These are phyloP conservation scores for Syrista parreyssii DNA, from an alignment of 2,888 invertebrate genomes.

Conservation along the genomic window DNA sequence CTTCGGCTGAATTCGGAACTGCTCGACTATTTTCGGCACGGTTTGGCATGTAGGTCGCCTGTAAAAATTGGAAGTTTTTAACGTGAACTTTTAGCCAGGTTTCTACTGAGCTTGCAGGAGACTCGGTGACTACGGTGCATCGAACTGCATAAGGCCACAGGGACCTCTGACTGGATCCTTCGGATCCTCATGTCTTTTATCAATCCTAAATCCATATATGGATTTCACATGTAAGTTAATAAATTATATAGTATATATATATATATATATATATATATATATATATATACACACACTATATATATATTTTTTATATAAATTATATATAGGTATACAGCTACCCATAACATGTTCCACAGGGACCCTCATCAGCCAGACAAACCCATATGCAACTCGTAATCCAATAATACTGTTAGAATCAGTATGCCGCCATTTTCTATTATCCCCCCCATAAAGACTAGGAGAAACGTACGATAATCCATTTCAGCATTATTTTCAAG, in stretches of 20 bases:
- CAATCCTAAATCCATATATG: not conserved
- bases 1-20: not conserved
- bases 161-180: not conserved
- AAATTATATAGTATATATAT: not conserved
- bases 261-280: not conserved
- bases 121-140: not conserved
- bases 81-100: not conserved
- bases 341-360: not conserved
- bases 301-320: not conserved
- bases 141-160: not conserved
- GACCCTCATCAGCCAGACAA: not conserved
- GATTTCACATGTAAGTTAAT: not conserved
- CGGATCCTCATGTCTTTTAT: not conserved
- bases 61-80: not conserved
- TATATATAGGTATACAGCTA: not conserved
- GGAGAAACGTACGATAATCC: not conserved
- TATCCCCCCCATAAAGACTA: not conserved
- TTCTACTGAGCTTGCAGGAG: not conserved
- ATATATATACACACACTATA: not conserved
- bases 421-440: not conserved
- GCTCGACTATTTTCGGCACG: not conserved
- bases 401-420: not conserved
- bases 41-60: not conserved
- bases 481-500: not conserved
- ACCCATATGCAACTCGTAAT: not conserved